These are phyloP conservation scores for Lycophotia porphyrea DNA, from an alignment of 2,888 invertebrate genomes.

Conservation along the genomic window DNA sequence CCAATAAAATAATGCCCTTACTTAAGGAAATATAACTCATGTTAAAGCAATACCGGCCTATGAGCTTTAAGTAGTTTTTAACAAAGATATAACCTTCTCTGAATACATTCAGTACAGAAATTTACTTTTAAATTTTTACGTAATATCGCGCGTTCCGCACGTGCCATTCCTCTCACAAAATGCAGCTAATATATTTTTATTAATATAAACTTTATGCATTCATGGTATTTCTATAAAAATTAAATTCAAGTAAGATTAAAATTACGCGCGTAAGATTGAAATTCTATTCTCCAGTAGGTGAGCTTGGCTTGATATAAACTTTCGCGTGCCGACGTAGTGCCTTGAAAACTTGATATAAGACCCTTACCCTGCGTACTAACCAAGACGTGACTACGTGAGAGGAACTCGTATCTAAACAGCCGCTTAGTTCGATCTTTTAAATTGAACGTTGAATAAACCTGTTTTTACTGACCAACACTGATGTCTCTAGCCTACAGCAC, in stretches of 20 bases:
- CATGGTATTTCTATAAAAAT: conserved; percentile 44
- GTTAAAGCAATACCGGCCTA: not conserved
- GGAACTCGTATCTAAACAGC: not conserved
- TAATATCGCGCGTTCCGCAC: not conserved
- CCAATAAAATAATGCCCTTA: too few relatives aligned
- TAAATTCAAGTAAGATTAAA: conserved; percentile 29
- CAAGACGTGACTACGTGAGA: not conserved
- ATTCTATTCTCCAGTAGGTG: conserved; percentile 49
- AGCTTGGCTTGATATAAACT: conserved; percentile 52
- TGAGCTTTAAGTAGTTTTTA: not conserved
- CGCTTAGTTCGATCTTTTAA: not conserved
- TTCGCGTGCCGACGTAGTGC: conserved; percentile 33
- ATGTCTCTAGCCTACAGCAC: not conserved
- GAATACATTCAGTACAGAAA: not conserved
- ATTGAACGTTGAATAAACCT: not conserved
- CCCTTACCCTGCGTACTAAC: conserved; percentile 5
- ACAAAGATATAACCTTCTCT: not conserved
- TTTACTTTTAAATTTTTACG: not conserved
- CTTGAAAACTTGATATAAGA: conserved; percentile 30
- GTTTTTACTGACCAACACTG: not conserved
- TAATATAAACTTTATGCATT: conserved; percentile 45
- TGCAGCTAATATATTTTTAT: conserved; percentile 50
- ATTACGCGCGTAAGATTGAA: conserved; percentile 53
- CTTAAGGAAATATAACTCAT: not conserved
- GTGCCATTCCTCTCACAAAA: conserved; percentile 18